Base-by-base conservation (phyloP, 2,888 invertebrate species). In the Nemoura dubitans region DNA sequence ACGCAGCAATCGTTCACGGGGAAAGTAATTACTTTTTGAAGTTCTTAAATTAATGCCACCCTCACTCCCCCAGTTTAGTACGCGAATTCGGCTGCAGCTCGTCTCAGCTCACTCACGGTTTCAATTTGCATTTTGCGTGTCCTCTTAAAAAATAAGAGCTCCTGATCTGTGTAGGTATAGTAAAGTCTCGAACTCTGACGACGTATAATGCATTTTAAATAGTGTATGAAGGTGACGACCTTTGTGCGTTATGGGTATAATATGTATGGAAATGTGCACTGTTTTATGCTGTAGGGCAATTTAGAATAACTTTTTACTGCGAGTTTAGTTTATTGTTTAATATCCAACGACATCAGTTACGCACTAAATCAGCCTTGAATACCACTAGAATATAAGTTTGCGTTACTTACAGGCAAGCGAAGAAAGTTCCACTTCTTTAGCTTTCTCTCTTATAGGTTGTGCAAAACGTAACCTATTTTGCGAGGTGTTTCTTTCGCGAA, bases 211-310 rank as follows among this genome's bases (percentile, higher is more conserved):
- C 10, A 36, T 36, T 36, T 36, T 36, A 36, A 36, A 36, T 10
- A 36, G 36, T 36, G n/a, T 36, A 36, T n/a, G 36, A 36, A 36
- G 36, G 36, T 36, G 36, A 36, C 36, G 36, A 36, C 16, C 59
- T 7, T 21, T 21, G 59, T 21, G 59, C 59, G 14, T 85, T 86
- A 87, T 86, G 87, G 86, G 88, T 86, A 86, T 86, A 88, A 87
- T 88, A 88, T 88, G 87, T 88, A 88, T 88, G 88, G 87, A 85
- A 88, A 88, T 88, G 87, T 26, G 27, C 26, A 59, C 82, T 86
- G 86, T 43, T 82, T 59, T 10, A 30, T n/a, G 28, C 82, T 28
- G 36, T 2, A 5, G 84, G 59, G 21, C 59, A 27, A 59, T 84
- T 59, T 26, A n/a, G 76, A 26, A 14, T 29, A 81, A 59, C 30